phyloP scores from a whole-genome alignment of 2,888 invertebrate species.

The Luperina testacea region DNA sequence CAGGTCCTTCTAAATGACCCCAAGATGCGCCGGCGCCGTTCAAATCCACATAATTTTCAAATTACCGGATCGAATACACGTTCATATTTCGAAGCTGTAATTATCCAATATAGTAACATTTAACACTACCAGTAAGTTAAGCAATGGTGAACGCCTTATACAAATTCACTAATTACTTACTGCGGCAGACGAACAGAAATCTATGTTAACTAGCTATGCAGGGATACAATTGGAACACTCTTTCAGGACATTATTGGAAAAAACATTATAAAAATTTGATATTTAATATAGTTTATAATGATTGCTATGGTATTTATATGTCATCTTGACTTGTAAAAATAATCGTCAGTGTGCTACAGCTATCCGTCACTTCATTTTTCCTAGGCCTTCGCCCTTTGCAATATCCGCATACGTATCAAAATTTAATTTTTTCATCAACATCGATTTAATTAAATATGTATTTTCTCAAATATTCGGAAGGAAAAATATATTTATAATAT shows the following conservation, averaged over 20 bases:
- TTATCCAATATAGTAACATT: conserved; percentile 57
- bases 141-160: conserved; percentile 56
- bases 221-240: conserved; percentile 34
- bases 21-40: conserved; percentile 56
- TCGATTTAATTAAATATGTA: neutral
- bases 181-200: conserved; percentile 54
- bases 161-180: conserved; percentile 55
- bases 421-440: neutral
- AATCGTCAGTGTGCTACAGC: neutral
- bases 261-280: neutral
- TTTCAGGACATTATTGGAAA: neutral
- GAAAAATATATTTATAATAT: neutral
- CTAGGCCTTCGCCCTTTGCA: neutral
- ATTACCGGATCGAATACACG: conserved; percentile 50
- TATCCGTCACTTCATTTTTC: neutral
- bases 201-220: conserved; percentile 41
- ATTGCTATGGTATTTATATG: neutral
- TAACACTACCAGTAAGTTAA: conserved; percentile 41
- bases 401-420: neutral
- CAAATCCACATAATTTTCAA: conserved; percentile 58
- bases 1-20: conserved; percentile 51
- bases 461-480: neutral
- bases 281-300: neutral
- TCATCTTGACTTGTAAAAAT: neutral
- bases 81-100: conserved; percentile 56